Evolutionary conservation across 2,888 invertebrate species (phyloP), one percentile per base, ranked within the genome.

Genomic region (Euzophera pinguis): DNA sequence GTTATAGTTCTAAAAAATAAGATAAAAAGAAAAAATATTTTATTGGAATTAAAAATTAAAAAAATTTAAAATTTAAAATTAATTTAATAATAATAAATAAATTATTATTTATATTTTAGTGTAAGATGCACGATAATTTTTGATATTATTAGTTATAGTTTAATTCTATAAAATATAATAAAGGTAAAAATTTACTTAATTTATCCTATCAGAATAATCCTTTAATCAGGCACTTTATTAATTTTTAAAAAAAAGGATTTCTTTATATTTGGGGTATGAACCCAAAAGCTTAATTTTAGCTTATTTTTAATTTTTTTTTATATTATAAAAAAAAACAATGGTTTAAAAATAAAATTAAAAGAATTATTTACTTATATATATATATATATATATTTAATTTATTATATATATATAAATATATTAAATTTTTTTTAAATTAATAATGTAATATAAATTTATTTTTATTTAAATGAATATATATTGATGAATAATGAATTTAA

Each of bases 121-220:
- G 92, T 92, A 92, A 58, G 89, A 91, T 75, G 92, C 92, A 92
- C 89, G 81, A 81, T 86, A 91, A 77, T 85, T 92, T 92, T 92
- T 92, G 91, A 92, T 88, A 76, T 75, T 92, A 89, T 84, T 70
- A 80, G 91, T 60, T 90, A 86, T 91, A 91, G 91, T 91, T 92
- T 91, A 77, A 92, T 89, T 92, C 91, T 91, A 86, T 89, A 90
- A 91, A 84, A 87, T 91, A 75, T 92, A 92, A 92, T 92, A 91
- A 92, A 92, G 92, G 78, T 82, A 83, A 64, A 61, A 56, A 52
- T 51, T 55, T 82, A 81, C 79, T 71, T 84, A 58, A 78, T 82
- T 82, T 84, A 84, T 73, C 50, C 84, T 84, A 83, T 84, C 84
- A 84, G 81, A 84, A 81, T 84, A 84, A 81, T 70, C 84, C 82